phyloP scores from a whole-genome alignment of 2,113 vertebrate species.

The Glareola pratincola region DNA sequence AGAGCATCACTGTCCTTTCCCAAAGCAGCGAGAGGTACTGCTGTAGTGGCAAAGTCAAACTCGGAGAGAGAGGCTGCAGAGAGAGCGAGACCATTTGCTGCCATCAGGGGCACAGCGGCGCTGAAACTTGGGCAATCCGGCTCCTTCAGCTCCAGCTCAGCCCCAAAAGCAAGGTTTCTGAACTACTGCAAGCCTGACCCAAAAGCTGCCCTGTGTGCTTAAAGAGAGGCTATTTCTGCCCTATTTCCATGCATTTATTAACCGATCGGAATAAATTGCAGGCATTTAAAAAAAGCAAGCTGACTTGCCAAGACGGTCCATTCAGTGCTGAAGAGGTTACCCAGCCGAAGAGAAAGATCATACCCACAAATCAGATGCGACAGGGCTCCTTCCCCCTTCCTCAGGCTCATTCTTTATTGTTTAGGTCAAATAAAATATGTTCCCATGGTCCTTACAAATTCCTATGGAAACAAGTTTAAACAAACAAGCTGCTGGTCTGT shows the following conservation, averaged over 20 bases:
- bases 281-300: neutral
- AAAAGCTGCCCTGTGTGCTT: neutral
- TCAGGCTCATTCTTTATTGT: neutral
- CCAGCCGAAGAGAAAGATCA: neutral
- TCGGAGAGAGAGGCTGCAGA: too few relatives aligned
- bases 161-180: neutral
- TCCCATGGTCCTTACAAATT: neutral
- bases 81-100: accelerated
- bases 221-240: neutral
- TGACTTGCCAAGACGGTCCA: neutral
- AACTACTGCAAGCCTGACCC: neutral
- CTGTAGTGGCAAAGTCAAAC: neutral
- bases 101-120: accelerated
- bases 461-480: neutral
- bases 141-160: neutral
- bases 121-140: neutral
- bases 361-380: neutral
- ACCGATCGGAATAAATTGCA: neutral
- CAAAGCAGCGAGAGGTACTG: neutral
- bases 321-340: neutral
- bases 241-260: neutral
- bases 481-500: neutral
- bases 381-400: neutral
- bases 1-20: neutral
- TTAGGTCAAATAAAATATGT: neutral